A percentile compares a stretch with the other conserved stretches of the same genome.
Evolutionary conservation across 2,797 vertebrate genomes (phyloP).

Genomic region (Enoplosus armatus): DNA sequence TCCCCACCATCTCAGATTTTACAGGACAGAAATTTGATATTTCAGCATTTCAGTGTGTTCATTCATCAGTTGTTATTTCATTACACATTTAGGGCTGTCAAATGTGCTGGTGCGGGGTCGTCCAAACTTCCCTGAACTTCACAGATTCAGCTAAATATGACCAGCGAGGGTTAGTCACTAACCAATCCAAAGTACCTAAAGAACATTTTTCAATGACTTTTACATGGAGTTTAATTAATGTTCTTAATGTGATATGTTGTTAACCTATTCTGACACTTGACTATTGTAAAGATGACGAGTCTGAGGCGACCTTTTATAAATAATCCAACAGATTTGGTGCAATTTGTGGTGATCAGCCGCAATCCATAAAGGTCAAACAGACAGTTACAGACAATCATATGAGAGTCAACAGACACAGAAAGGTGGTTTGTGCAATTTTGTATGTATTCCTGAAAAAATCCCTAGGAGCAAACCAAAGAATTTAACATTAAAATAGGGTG

Average conservation of each 20-base stretch:
- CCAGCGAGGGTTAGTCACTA: slow-evolving; percentile 19
- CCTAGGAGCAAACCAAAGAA: slow-evolving; percentile 57
- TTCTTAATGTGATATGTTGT: slow-evolving; percentile 32
- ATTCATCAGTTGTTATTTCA: slow-evolving; percentile 20
- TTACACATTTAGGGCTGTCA: background rate
- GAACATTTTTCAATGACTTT: background rate
- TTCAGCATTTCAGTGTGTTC: slow-evolving; percentile 19
- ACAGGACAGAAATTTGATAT: slow-evolving; percentile 23
- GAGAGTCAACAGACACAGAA: slow-evolving; percentile 24
- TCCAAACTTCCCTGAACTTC: slow-evolving; percentile 11
- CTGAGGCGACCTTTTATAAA: slow-evolving; percentile 12
- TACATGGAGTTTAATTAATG: slow-evolving; percentile 17
- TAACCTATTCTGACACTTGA: slow-evolving; percentile 14
- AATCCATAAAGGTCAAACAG: slow-evolving; percentile 44
- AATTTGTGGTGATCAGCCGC: slow-evolving; percentile 61
- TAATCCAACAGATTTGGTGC: slow-evolving; percentile 34
- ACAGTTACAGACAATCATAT: slow-evolving; percentile 39
- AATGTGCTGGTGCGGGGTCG: background rate
- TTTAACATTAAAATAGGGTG: slow-evolving; percentile 21
- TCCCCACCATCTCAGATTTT: slow-evolving; percentile 55
- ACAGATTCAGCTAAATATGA: slow-evolving; percentile 12
- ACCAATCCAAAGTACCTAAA: slow-evolving; percentile 11
- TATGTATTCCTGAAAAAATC: slow-evolving; percentile 8
- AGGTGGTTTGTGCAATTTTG: slow-evolving; percentile 23
- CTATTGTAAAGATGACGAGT: slow-evolving; percentile 10